Conservation (phyloP, 2,113 vertebrate species). For the Oplegnathus fasciatus region DNA sequence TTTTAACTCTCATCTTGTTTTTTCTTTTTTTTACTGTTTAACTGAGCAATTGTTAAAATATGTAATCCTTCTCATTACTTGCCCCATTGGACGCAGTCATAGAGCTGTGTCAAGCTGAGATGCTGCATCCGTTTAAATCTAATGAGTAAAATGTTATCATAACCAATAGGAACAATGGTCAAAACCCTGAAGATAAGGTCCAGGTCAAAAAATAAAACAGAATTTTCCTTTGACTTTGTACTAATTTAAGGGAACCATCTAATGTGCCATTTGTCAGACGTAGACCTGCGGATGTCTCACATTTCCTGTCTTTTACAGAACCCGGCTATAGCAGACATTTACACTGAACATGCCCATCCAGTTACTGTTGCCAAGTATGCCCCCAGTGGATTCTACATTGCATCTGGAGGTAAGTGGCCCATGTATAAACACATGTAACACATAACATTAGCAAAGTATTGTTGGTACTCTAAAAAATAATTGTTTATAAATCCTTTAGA, state of each 20-base stretch:
- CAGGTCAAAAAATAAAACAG: background rate
- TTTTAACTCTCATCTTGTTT: background rate
- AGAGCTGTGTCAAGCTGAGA: background rate
- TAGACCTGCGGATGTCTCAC: background rate
- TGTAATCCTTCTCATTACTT: background rate
- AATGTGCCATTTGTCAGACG: background rate
- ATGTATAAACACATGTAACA: background rate
- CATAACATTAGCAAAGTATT: background rate
- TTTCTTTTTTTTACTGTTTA: background rate
- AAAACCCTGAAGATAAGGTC: background rate
- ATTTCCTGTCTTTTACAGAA: slow-evolving; percentile 84
- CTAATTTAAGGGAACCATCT: background rate
- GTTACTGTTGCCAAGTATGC: slow-evolving; percentile 95
- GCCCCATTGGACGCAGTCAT: background rate
- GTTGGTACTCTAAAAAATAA: background rate
- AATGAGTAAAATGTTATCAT: background rate
- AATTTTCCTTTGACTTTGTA: background rate
- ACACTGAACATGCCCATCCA: slow-evolving; percentile 95
- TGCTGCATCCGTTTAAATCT: background rate
- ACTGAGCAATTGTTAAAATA: background rate
- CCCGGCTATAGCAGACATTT: slow-evolving; percentile 95
- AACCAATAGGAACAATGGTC: background rate
- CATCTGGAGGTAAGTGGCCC: slow-evolving; percentile 91
- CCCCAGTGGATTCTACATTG: slow-evolving; percentile 97
- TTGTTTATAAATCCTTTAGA: slow-evolving; percentile 81